A percentile compares a stretch with the other conserved stretches of the same genome.
These are phyloP conservation scores for Ictidomys tridecemlineatus DNA, from an alignment of 2,113 vertebrate genomes.

Conservation along the genomic window DNA sequence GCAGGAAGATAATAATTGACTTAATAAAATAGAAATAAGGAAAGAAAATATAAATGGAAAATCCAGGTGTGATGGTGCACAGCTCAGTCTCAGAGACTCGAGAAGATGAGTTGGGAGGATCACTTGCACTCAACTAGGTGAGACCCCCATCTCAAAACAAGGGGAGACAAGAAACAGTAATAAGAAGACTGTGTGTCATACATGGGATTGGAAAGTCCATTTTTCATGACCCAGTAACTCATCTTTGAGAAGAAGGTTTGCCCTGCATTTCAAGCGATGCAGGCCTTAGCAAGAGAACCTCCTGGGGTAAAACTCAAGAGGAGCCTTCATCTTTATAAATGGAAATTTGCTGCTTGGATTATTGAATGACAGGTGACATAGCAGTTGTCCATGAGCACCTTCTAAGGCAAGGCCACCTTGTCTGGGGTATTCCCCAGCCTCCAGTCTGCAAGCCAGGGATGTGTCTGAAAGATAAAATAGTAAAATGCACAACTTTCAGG, in stretches of 20 bases:
- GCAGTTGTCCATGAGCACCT: not conserved
- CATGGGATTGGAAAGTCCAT: not conserved
- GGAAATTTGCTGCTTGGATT: not conserved
- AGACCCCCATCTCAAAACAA: no score
- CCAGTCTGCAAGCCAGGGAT: not conserved
- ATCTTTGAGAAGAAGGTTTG: not conserved
- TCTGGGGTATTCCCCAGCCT: not conserved
- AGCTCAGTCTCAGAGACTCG: no score
- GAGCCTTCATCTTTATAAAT: not conserved
- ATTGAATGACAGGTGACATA: not conserved
- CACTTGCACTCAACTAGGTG: no score
- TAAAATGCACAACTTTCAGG: not conserved
- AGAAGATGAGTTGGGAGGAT: no score
- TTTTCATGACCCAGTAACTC: not conserved
- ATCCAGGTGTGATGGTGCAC: not conserved
- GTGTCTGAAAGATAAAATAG: not conserved
- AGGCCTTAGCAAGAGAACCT: not conserved
- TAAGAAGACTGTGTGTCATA: not conserved
- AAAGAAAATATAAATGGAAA: not conserved
- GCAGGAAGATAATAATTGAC: not conserved
- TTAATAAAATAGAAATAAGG: not conserved
- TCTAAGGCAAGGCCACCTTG: not conserved
- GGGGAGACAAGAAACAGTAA: not conserved
- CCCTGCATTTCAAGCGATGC: not conserved
- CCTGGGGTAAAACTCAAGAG: not conserved